Conservation (phyloP, 2,113 vertebrate species). For the Callithrix jacchus region DNA sequence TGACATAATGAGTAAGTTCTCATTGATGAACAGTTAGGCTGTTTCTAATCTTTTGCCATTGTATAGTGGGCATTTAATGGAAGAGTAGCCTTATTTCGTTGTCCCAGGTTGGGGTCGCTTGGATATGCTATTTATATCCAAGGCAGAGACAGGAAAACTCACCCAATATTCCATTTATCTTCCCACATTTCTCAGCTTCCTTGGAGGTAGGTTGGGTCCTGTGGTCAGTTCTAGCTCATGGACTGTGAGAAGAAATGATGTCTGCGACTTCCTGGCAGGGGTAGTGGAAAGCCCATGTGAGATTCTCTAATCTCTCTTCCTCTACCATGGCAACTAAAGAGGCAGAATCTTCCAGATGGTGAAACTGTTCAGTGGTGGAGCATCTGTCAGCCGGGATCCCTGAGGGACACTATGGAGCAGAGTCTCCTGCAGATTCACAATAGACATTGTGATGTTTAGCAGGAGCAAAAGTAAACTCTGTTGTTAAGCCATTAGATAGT, state of each 20-base stretch:
- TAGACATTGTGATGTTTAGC: not conserved
- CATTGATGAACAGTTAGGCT: not conserved
- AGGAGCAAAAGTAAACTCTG: not conserved
- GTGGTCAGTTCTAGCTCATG: not conserved
- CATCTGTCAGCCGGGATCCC: not conserved
- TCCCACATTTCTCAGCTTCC: not conserved
- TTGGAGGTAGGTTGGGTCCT: rapidly evolving
- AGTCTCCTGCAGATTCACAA: not conserved
- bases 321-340: not conserved
- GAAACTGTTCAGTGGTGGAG: rapidly evolving
- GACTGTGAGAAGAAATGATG: not conserved
- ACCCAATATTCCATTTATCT: rapidly evolving
- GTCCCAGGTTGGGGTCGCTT: not conserved
- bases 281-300: rapidly evolving
- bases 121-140: not conserved
- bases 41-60: rapidly evolving
- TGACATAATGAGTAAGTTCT: not conserved
- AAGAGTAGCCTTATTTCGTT: not conserved
- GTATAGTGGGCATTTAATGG: rapidly evolving
- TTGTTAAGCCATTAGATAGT: not conserved
- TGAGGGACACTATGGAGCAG: not conserved
- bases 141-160: not conserved
- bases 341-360: not conserved
- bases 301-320: not conserved
- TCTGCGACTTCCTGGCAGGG: rapidly evolving